Percentiles rank a stretch among this genome's conserved stretches.
These are phyloP conservation scores for Mareca strepera DNA, from an alignment of 2,797 vertebrate species.

Conservation along the genomic window DNA sequence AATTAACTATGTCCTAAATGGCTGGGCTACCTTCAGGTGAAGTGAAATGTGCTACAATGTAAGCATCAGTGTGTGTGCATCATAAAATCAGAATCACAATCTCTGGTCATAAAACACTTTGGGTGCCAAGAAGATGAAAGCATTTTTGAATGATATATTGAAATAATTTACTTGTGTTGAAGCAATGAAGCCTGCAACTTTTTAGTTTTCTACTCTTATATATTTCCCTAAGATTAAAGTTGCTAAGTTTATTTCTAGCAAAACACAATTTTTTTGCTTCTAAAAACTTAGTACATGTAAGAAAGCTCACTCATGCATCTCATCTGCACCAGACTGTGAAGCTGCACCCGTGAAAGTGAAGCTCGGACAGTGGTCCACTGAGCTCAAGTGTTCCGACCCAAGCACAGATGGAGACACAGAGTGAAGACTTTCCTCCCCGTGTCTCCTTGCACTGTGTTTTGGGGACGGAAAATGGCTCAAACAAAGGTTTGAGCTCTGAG, in stretches of 20 bases:
- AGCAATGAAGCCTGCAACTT: neutral
- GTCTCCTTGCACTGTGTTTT: neutral
- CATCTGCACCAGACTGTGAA: neutral
- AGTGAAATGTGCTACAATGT: neutral
- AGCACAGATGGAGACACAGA: neutral
- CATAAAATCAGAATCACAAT: neutral
- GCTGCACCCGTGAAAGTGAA: neutral
- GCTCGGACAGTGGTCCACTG: neutral
- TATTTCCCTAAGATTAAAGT: neutral
- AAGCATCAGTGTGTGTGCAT: neutral
- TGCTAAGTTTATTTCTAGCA: neutral
- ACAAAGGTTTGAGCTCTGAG: neutral
- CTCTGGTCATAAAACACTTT: neutral
- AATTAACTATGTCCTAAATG: neutral
- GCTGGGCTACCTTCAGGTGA: neutral
- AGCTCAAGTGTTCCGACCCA: neutral
- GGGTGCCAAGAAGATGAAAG: neutral
- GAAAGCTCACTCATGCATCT: neutral
- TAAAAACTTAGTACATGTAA: accelerated
- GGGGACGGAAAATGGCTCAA: neutral
- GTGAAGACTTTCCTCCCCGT: neutral
- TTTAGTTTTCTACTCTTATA: neutral
- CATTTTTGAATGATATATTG: neutral
- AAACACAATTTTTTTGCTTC: neutral
- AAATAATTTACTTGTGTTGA: neutral